Conservation (phyloP, 2,113 vertebrate species). For the Macrotis lagotis region DNA sequence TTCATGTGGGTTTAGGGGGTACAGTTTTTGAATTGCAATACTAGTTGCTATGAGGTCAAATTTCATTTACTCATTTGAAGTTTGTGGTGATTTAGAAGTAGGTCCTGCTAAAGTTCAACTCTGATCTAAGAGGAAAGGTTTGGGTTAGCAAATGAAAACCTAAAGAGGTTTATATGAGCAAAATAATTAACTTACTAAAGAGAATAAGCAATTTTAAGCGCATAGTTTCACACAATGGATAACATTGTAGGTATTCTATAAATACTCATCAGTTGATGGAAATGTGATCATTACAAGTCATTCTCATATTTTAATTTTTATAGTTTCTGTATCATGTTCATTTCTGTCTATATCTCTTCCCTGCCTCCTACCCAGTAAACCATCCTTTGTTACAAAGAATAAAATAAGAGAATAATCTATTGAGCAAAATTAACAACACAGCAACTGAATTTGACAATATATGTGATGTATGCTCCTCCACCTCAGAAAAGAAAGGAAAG, state of each 20-base stretch:
- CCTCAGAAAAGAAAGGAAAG: background rate
- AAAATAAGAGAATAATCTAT: background rate
- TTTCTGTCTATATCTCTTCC: background rate
- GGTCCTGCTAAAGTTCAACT: background rate
- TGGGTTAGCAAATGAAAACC: background rate
- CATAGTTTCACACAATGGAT: background rate
- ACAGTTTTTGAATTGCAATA: background rate
- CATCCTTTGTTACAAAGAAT: background rate
- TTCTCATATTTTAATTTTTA: background rate
- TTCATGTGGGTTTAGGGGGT: background rate
- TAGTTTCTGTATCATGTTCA: background rate
- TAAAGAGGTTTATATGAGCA: background rate
- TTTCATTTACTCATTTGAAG: background rate
- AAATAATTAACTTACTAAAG: background rate
- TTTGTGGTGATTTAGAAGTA: background rate
- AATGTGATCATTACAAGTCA: background rate
- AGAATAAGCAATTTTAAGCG: background rate
- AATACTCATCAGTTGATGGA: background rate
- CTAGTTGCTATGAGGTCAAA: background rate
- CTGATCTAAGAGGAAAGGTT: background rate
- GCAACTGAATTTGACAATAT: background rate
- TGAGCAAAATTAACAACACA: background rate
- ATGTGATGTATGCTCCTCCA: background rate
- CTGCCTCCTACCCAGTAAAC: background rate
- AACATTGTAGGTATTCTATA: background rate